phyloP scores from a whole-genome alignment of 2,888 invertebrate genomes.

The Coelopa pilipes region DNA sequence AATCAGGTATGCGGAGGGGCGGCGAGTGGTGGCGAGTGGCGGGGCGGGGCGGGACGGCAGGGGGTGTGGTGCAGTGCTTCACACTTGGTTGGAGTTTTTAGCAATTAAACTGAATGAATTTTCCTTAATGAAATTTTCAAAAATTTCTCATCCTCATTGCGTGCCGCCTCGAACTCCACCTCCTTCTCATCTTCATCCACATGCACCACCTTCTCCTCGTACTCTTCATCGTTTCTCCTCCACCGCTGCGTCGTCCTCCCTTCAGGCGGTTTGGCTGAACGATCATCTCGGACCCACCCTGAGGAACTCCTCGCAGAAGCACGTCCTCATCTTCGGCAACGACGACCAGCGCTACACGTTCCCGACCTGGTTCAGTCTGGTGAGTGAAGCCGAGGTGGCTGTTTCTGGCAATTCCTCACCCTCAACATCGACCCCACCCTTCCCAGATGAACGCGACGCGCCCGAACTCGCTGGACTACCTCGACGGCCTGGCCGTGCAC shows the following conservation, averaged over 20 bases:
- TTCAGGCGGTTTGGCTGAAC: constrained; percentile 76
- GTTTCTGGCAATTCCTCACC: no score
- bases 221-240: no score
- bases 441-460: constrained; percentile 70
- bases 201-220: no score
- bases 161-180: not conserved
- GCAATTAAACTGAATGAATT: constrained; percentile 20
- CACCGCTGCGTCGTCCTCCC: no score
- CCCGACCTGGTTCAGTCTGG: constrained; percentile 75
- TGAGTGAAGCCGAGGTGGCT: constrained; percentile 60
- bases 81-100: constrained; percentile 16
- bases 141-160: not conserved
- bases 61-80: constrained; percentile 12
- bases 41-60: not conserved
- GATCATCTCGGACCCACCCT: constrained; percentile 82
- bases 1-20: constrained; percentile 65
- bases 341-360: constrained; percentile 81
- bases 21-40: not conserved
- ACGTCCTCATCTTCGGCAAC: constrained; percentile 77
- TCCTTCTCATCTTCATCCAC: not conserved
- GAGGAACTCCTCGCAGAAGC: constrained; percentile 69
- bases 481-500: constrained; percentile 85
- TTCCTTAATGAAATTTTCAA: constrained; percentile 26
- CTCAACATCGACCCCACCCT: not conserved
- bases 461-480: constrained; percentile 70